Base-by-base conservation (phyloP, 2,113 vertebrate genomes). In the Columbina picui region DNA sequence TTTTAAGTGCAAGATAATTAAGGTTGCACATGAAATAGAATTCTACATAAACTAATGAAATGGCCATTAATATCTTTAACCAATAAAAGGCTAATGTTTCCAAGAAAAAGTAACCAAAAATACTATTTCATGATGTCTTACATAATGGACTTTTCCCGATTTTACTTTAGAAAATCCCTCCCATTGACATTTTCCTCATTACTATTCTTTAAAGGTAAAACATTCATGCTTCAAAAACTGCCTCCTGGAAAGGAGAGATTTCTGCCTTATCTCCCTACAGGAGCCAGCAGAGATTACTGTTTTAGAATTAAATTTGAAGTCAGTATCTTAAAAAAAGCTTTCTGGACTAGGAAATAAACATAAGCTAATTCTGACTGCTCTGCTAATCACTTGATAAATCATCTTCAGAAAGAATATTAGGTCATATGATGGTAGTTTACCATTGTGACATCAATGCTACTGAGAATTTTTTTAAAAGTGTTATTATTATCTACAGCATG, bases 301-400 rank as follows among this genome's bases (percentile, higher is more conserved):
- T 39, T 71, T 50, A 76, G 39, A 89, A 89, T 68, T 50, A 67
- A 22, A 86, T 32, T 49, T 20, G 22, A 89, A 93, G 26, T 22
- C 45, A 61, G 59, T 65, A 49, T 30, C 68, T 76, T 69, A 8
- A 81, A 59, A 77, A 81, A 64, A 45, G 20, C 36, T 56, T 78
- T 82, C 69, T 60, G 68, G 77, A 75, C 27, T 36, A 76, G 76
- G 41, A 93, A 89, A 88, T 79, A 84, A 75, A 91, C 79, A 68
- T 18, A 79, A 95, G 53, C 61, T 64, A 91, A 89, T 91, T 94
- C 78, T 93, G 61, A 70, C 64, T 89, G 34, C 14, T 90, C 36
- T 59, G 50, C 59, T 89, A 93, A 89, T 89, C 50, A 73, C 57
- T 85, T 87, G 61, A 87, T 89, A 93, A 95, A 96, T 92, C 61